Evolutionary conservation across 1,140 invertebrate genomes (phyloP), one percentile per base, ranked within the genome.

Genomic region (Tetragnatha versicolor): DNA sequence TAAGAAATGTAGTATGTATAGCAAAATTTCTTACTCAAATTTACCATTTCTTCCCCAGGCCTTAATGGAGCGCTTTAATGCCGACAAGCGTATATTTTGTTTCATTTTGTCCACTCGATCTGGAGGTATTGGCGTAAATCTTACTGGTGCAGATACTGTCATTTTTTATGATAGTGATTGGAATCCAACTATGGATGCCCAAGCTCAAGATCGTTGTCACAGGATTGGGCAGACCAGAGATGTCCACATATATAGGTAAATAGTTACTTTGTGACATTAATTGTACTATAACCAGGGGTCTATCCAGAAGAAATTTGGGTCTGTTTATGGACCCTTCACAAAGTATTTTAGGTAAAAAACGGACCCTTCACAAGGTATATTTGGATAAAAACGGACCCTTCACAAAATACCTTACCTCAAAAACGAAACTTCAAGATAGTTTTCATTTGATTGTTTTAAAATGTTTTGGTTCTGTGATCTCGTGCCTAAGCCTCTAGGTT

Each of bases 131-230:
- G 98, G 98, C 75, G 93, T 99, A 17, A 99, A 99, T 90, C 88
- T 99, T 68, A 99, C 97, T 10, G 98, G 98, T 66, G 98, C 98
- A 35, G 98, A 99, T 87, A 98, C 97, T 82, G 98, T 99, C 51
- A 94, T 99, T 85, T 99, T 99, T 88, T 99, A 99, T 87, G 98
- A 99, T 88, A 98, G 95, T 80, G 98, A 99, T 88, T 99, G 98
- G 98, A 99, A 99, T 91, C 97, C 98, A 51, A 99, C 97, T 0
- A 99, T 99, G 97, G 97, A 99, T 90, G 97, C 97, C 53, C 98
- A 90, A 82, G 97, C 98, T 69, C 97, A 99, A 87, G 98, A 99
- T 88, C 89, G 97, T 82, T 98, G 97, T 87, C 97, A 99, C 88
- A 90, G 98, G 82, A 99, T 99, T 84, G 98, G 98, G 1, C 98